Evolutionary conservation across 2,797 vertebrate species (phyloP), one percentile per base, ranked within the genome.

Genomic region (Lepus oiostolus): DNA sequence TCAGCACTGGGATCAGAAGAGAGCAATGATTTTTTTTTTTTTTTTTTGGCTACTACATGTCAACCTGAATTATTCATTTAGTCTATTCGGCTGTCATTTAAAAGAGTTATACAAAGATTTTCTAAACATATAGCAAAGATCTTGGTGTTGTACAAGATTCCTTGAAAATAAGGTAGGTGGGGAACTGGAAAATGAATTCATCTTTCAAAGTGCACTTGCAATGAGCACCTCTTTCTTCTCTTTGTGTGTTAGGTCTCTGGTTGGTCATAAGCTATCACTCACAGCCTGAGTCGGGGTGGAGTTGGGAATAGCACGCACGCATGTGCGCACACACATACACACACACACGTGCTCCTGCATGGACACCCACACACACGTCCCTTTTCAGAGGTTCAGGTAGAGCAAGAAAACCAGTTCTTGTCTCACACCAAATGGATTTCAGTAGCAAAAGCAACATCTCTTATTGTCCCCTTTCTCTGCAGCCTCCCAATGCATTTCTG

Each of bases 401-500:
- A 92, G 94, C 93, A 82, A 90, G 93, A 96, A 93, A 97, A 97
- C 97, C 94, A 83, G 47, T n/a, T 95, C 96, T 96, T 67, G 88
- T 50, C 72, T 80, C 79, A 17, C 79, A 90, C 88, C 96, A 63
- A 7, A 97, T 97, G 97, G 98, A 97, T 96, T 97, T 96, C 94
- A 77, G 86, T 93, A 83, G 93, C 95, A 96, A 97, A 98, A 94
- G 97, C 96, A 95, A 97, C 96, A 5, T 94, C 97, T 19, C 93
- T 98, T 98, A 97, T 97, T 97, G 97, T 98, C 87, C 97, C 81
- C 93, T 85, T 94, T 95, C 95, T 79, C 97, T 75, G 94, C 68
- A 92, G 85, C 89, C 96, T 98, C 98, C 96, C 80, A 35, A 81
- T 63, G 97, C 97, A 97, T 98, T 98, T 98, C 98, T 98, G 98